These are phyloP conservation scores for Hemicrepidius hirtus DNA, from an alignment of 2,888 invertebrate species.

Conservation along the genomic window DNA sequence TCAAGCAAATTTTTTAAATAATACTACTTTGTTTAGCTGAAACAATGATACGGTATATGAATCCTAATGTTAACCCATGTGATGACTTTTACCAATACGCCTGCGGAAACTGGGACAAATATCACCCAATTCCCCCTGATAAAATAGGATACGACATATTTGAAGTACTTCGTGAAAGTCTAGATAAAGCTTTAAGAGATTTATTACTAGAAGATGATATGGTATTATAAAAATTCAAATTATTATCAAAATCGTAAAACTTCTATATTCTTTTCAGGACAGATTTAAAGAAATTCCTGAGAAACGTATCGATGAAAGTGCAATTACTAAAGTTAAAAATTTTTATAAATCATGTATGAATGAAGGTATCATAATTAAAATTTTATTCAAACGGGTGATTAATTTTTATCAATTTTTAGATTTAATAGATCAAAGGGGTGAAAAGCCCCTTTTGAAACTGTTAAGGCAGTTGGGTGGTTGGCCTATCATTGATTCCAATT, in stretches of 20 bases:
- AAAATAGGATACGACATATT: conserved; percentile 93
- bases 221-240: neutral
- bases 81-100: conserved; percentile 90
- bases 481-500: conserved; percentile 84
- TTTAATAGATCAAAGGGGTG: conserved; percentile 81
- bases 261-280: neutral
- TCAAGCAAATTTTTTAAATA: neutral
- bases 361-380: conserved; percentile 71
- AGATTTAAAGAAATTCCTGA: neutral
- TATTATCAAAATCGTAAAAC: no score
- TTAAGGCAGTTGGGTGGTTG: conserved; percentile 88
- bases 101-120: conserved; percentile 89
- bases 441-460: conserved; percentile 81
- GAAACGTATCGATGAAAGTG: conserved; percentile 68
- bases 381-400: no score
- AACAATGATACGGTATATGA: conserved; percentile 87
- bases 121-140: conserved; percentile 91
- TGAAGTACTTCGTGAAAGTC: conserved; percentile 89
- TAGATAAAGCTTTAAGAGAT: conserved; percentile 81
- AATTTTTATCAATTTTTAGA: conserved; percentile 68
- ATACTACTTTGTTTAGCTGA: conserved; percentile 70
- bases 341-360: conserved; percentile 93
- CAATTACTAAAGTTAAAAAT: conserved; percentile 86
- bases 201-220: conserved; percentile 73
- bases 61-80: conserved; percentile 83